phyloP scores from a whole-genome alignment of 2,797 vertebrate genomes.

The Gila robusta region DNA sequence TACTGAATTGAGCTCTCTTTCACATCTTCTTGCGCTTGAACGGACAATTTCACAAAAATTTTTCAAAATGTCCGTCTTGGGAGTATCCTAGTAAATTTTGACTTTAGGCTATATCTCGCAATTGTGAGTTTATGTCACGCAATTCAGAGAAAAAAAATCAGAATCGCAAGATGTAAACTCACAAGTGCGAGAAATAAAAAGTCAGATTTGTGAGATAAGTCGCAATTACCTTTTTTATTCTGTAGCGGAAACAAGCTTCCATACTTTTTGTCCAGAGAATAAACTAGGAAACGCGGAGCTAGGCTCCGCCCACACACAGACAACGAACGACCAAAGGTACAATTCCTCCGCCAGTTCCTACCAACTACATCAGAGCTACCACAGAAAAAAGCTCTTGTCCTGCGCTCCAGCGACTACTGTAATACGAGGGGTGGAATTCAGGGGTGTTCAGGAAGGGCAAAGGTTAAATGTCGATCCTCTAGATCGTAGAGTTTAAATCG shows the following conservation, averaged over 20 bases:
- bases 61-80: too few relatives aligned
- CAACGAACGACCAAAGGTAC: neutral
- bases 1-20: too few relatives aligned
- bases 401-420: neutral
- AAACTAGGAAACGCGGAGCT: neutral
- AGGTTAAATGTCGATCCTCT: slow-evolving; percentile 71
- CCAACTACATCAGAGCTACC: slow-evolving; percentile 5
- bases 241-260: neutral
- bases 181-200: too few relatives aligned
- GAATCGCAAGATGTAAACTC: too few relatives aligned
- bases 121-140: neutral
- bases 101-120: too few relatives aligned
- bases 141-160: neutral
- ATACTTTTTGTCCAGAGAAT: neutral
- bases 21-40: too few relatives aligned
- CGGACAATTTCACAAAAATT: too few relatives aligned
- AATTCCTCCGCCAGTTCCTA: slow-evolving; percentile 29
- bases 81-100: too few relatives aligned
- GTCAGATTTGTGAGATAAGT: too few relatives aligned
- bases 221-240: neutral
- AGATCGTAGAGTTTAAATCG: slow-evolving; percentile 77
- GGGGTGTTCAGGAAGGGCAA: slow-evolving; percentile 59
- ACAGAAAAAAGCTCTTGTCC: neutral
- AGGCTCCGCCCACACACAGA: slow-evolving; percentile 16
- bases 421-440: slow-evolving; percentile 1